Base-by-base conservation (phyloP, 1,140 invertebrate genomes). In the Callitettix versicolor region DNA sequence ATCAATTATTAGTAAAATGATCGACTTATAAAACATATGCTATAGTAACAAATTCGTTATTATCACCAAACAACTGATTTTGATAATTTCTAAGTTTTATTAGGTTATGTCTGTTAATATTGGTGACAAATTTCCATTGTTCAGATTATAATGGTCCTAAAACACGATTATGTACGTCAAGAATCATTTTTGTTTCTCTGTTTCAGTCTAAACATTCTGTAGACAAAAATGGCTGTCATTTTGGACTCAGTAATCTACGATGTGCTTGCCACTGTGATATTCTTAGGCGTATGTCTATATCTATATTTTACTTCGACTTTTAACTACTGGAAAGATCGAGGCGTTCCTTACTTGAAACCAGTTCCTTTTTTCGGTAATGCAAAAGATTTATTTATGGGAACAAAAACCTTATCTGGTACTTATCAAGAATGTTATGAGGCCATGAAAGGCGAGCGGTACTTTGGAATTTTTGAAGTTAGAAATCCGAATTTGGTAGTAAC, bases 291-390 rank as follows among this genome's bases (percentile, higher is more conserved):
- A 17, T 30, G 12, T 64, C 0, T 63, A 70, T 47, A 58, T 74
- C 1, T 21, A 7, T 33, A 15, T n/a, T 14, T 49, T 5, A n/a
- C 24, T 3, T 6, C 14, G 36, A 49, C 3, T 2, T 49, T 33
- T 52, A 53, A 63, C 46, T 76, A 72, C 57, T 78, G 75, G 75
- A 62, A 64, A 21, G 63, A 65, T n/a, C 59, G 56, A 53, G 69
- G 68, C n/a, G 67, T 78, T 9, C 59, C 64, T 0, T 63, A 60
- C 44, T 17, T 60, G 5, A 61, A 62, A 52, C 68, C 71, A 0
- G 5, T 59, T 0, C 60, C 63, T 11, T 58, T 69, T 33, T 67
- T 73, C 38, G 71, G 72, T 7, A 70, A 66, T 18, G 12, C 15
- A 1, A 41, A 57, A 12, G 41, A 58, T 0, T 55, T 53, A 33